Evolutionary conservation across 2,888 invertebrate genomes (phyloP).

Genomic region (Noctua fimbriata): DNA sequence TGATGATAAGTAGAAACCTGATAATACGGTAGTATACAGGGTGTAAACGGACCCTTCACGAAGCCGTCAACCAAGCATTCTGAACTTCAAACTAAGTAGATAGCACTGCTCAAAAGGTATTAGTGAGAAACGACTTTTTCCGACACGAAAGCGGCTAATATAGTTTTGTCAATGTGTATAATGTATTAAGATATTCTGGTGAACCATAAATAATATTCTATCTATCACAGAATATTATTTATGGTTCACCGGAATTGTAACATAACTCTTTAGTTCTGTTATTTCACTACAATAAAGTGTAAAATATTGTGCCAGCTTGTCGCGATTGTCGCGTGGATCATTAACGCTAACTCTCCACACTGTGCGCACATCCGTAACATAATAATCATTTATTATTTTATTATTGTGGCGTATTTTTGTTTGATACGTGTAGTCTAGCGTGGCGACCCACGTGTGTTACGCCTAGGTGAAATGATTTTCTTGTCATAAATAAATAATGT

Average conservation of each 20-base stretch:
- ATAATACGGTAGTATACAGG: not conserved
- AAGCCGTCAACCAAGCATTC: not conserved
- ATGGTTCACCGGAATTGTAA: not conserved
- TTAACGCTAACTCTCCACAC: conserved; percentile 31
- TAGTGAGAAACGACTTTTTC: not conserved
- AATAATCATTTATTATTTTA: conserved; percentile 52
- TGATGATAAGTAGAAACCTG: not conserved
- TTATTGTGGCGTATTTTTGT: conserved; percentile 53
- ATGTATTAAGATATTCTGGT: too few relatives aligned
- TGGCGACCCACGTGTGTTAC: conserved; percentile 9
- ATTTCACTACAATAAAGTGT: conserved; percentile 30
- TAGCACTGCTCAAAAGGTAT: not conserved
- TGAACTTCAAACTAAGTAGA: not conserved
- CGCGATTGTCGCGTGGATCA: conserved; percentile 21
- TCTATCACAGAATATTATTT: too few relatives aligned
- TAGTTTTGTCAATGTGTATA: not conserved
- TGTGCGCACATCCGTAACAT: conserved; percentile 50
- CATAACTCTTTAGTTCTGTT: not conserved
- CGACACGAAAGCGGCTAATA: not conserved
- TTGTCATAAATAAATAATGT: conserved; percentile 38
- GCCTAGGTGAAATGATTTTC: conserved; percentile 29
- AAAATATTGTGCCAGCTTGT: conserved; percentile 17
- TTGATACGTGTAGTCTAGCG: conserved; percentile 18
- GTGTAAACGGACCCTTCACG: not conserved
- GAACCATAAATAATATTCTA: too few relatives aligned